Evolutionary conservation across 2,113 vertebrate genomes (phyloP).

Genomic region (Pongo abelii): DNA sequence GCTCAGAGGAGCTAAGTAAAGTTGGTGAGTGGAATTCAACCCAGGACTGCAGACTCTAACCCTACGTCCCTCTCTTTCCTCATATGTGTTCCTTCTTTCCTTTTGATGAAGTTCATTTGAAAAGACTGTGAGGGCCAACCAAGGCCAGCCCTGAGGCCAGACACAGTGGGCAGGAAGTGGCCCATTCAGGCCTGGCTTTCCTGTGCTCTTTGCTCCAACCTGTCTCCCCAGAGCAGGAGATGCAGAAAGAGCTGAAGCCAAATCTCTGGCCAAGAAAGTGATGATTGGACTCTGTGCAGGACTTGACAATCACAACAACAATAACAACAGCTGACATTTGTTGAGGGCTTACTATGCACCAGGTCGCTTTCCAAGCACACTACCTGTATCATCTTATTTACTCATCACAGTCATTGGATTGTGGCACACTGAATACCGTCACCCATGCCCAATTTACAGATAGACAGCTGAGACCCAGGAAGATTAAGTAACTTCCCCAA

Average conservation of each 20-base stretch:
- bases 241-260: background rate
- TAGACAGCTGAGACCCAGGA: background rate
- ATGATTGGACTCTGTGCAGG: rapidly evolving
- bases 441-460: too few species aligned
- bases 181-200: background rate
- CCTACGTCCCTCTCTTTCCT: background rate
- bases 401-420: too few species aligned
- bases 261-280: background rate
- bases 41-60: background rate
- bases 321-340: background rate
- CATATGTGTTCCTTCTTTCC: background rate
- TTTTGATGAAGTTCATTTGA: background rate
- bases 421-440: background rate
- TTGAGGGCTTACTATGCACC: rapidly evolving
- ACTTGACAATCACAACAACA: rapidly evolving
- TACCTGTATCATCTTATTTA: rapidly evolving
- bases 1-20: background rate
- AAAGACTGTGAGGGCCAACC: background rate
- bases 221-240: background rate
- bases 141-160: background rate
- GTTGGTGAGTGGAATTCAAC: background rate
- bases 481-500: background rate
- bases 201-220: background rate
- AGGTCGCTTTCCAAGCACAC: background rate
- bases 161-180: background rate